Evolutionary conservation across 2,113 vertebrate genomes (phyloP).

Genomic region (Pogona vitticeps): DNA sequence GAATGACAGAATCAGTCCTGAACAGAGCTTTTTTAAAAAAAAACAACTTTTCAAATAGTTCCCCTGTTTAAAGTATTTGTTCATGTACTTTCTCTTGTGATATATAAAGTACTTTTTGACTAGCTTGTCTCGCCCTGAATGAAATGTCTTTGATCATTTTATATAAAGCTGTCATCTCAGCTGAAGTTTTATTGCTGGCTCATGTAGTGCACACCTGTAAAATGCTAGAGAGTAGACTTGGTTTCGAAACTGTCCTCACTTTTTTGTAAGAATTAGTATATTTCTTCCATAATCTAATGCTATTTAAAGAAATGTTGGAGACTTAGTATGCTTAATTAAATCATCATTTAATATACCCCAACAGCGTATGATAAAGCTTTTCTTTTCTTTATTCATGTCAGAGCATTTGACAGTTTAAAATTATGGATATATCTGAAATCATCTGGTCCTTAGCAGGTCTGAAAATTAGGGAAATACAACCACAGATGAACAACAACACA

Average conservation of each 20-base stretch:
- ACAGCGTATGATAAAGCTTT: neutral
- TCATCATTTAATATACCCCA: neutral
- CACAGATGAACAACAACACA: no score
- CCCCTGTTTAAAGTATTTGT: neutral
- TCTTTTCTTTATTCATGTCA: no score
- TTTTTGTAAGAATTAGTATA: slow-evolving; percentile 9
- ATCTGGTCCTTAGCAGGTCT: no score
- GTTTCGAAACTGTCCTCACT: slow-evolving; percentile 37
- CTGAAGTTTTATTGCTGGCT: neutral
- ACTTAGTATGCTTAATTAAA: slow-evolving; percentile 21
- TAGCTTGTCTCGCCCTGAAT: neutral
- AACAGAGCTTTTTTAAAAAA: neutral
- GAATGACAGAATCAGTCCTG: neutral
- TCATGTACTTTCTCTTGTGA: neutral
- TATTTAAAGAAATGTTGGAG: slow-evolving; percentile 8
- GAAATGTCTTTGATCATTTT: slow-evolving; percentile 34
- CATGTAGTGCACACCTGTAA: slow-evolving; percentile 36
- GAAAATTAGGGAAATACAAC: no score
- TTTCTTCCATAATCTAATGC: slow-evolving; percentile 47
- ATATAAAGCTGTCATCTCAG: slow-evolving; percentile 23
- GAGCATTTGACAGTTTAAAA: no score
- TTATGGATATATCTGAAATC: no score
- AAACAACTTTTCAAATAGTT: neutral
- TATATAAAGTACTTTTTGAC: neutral
- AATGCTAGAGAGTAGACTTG: neutral